phyloP scores from a whole-genome alignment of 2,113 vertebrate genomes.

The cattle (Bos taurus) region ARS-UCD2.0 NC_037330.1:75344501-75345000 shows the following conservation, averaged over 20 bases:
- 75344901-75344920: not conserved
- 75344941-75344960: not conserved
- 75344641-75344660: not conserved
- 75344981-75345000: not conserved
- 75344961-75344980: not conserved
- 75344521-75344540: constrained; percentile 99
- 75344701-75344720: not conserved
- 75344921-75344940: not conserved
- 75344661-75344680: not conserved
- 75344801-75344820: not conserved
- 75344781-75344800: not conserved
- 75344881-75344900: not conserved
- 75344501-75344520: constrained; percentile 90
- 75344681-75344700: not conserved
- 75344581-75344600: constrained; percentile 98
- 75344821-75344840: not conserved
- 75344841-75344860: not conserved
- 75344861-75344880: not conserved
- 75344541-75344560: constrained; percentile 98
- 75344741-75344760: constrained; percentile 1
- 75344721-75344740: not conserved
- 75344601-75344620: not conserved
- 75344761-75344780: not conserved
- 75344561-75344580: constrained; percentile 99
- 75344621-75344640: not conserved